Base-by-base conservation (phyloP, 2,113 vertebrate species). In the Carassius carassius region DNA sequence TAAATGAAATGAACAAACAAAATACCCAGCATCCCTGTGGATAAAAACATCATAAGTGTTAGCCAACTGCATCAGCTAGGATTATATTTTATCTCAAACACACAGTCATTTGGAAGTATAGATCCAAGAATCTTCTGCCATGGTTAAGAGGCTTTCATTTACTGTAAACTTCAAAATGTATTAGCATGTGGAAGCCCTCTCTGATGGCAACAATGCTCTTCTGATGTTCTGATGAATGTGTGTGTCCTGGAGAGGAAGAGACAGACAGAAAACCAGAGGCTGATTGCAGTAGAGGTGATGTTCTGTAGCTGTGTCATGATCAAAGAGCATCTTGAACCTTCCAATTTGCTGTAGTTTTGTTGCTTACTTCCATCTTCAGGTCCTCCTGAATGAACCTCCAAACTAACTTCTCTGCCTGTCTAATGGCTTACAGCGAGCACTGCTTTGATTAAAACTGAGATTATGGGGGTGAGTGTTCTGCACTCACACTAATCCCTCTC, bases 371-470 rank as follows among this genome's bases (percentile, higher is more conserved):
- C 29, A 56, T 82, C 80, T 72, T 16, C 51, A 41, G 67, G 19
- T 80, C 41, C 60, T 65, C 60, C 23, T 65, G 82, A 29, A 51
- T 77, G 37, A 54, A 78, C 67, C 44, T 86, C 86, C 32, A 62
- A 82, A 84, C 90, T 56, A 83, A 85, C 85, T 85, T 72, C 77
- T 35, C n/a, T 81, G 8, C 65, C 13, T 81, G 49, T 60, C 47
- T 85, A 70, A 78, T 70, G 54, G 75, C 65, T 84, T 54, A 56
- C 29, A 78, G 60, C 29, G 12, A 41, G 23, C 83, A 82, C 67
- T 84, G 65, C 87, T 90, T 88, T 89, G 92, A 92, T 92, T 90
- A 88, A 91, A 92, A 89, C 83, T 88, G 86, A 91, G 90, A 92
- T 93, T 91, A 91, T 87, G 65, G 81, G 67, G 69, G 81, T 51